These are phyloP conservation scores for Drosophila paulistorum DNA, from an alignment of 1,140 invertebrate species.

Conservation along the genomic window DNA sequence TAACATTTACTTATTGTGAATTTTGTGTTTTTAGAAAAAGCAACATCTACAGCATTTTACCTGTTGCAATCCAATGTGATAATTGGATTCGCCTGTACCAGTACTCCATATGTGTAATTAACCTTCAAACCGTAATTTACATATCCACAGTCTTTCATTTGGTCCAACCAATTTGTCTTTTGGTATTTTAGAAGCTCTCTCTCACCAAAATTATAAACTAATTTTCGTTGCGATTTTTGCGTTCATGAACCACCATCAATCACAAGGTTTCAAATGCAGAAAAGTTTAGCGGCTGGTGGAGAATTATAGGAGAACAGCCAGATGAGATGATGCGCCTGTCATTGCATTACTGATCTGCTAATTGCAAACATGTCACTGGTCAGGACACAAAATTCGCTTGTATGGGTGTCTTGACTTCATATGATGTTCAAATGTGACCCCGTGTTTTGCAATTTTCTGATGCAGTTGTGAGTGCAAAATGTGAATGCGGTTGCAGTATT, in stretches of 20 bases:
- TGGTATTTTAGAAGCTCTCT: background rate
- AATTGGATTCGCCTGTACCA: background rate
- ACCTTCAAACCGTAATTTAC: background rate
- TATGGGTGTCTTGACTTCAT: background rate
- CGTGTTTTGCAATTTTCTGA: slow-evolving; percentile 34
- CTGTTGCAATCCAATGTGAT: background rate
- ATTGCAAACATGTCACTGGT: slow-evolving; percentile 74
- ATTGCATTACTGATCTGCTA: slow-evolving; percentile 44
- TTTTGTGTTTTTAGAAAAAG: background rate
- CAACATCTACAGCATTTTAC: background rate
- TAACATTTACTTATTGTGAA: too few species aligned
- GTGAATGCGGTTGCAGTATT: slow-evolving; percentile 32
- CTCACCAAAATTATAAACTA: slow-evolving; percentile 8
- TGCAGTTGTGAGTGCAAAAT: background rate
- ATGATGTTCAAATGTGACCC: slow-evolving; percentile 13
- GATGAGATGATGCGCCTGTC: slow-evolving; percentile 12
- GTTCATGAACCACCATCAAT: background rate
- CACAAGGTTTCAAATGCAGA: slow-evolving; percentile 1
- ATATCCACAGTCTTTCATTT: background rate
- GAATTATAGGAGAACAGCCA: background rate
- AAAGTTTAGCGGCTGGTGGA: background rate
- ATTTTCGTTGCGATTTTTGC: slow-evolving; percentile 4
- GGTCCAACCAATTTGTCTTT: background rate
- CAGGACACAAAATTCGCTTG: slow-evolving; percentile 16
- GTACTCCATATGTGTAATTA: background rate